Evolutionary conservation across 1,140 invertebrate genomes (phyloP), one percentile per base, ranked within the genome.

Genomic region (Ladona fulva): DNA sequence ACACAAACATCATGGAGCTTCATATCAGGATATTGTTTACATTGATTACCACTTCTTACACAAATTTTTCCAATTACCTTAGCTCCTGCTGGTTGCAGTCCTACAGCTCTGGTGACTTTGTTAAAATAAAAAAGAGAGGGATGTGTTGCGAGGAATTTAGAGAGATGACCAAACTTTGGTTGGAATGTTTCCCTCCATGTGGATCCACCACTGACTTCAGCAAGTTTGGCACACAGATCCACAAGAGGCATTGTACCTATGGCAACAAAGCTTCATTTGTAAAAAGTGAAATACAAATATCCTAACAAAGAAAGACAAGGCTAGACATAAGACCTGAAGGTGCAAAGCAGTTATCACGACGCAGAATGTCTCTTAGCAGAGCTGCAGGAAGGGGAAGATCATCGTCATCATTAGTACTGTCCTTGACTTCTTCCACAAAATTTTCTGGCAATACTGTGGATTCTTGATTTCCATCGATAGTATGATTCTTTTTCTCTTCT

Each of bases 101-200:
- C 52, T 6, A 66, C 52, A 66, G 52, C n/a, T 22, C 52, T 16
- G 5, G 14, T 6, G 52, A 66, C 52, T 66, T 66, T 66, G 52
- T 66, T 22, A 12, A 66, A 66, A 22, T 66, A 66, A 66, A 66
- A 66, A 3, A 66, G n/a, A 3, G 52, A 6, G 14, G 52, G 52
- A 66, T 66, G 52, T 12, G 14, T 19, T 16, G 52, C 1, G 52
- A 66, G 52, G 52, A 66, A 66, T 22, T 66, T 22, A 6, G 52
- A 66, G 1, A 66, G 12, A 22, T 22, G 52, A 22, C 52, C 52
- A 66, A 19, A 66, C 14, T 66, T 22, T 19, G 52, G 52, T 22
- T 66, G 52, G n/a, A 66, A 66, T 66, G 52, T 66, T 66, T 66
- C 52, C 52, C n/a, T 66, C 52, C 52, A 66, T 12, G 52, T 66